These are phyloP conservation scores for Synergus laeviventris DNA, from an alignment of 2,888 invertebrate genomes.

Conservation along the genomic window DNA sequence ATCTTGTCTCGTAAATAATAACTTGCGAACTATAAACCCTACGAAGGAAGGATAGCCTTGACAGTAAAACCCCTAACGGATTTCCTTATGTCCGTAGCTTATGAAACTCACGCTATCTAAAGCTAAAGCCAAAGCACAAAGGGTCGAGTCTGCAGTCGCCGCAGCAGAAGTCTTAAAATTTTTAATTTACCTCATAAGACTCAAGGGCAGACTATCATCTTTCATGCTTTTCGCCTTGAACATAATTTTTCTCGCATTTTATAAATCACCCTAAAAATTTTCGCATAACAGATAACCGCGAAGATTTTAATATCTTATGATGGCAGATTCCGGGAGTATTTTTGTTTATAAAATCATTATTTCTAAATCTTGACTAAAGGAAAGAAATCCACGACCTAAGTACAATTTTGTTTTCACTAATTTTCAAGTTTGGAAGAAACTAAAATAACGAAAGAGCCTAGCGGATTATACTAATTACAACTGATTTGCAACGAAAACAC, in stretches of 20 bases:
- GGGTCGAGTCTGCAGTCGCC: background rate
- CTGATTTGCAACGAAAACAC: background rate
- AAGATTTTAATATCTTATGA: background rate
- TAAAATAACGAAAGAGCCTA: background rate
- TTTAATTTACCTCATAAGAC: slow-evolving; percentile 1
- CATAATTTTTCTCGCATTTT: background rate
- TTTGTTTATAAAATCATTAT: background rate
- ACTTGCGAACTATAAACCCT: slow-evolving; percentile 35
- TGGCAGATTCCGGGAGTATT: background rate
- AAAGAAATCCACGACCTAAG: background rate
- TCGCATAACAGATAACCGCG: background rate
- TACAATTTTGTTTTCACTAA: background rate
- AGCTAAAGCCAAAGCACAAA: background rate
- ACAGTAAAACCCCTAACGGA: slow-evolving; percentile 36
- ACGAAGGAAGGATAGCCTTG: slow-evolving; percentile 28
- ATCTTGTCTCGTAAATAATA: slow-evolving; percentile 39
- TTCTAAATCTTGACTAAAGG: background rate
- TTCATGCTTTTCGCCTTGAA: slow-evolving; percentile 15
- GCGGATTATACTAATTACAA: background rate
- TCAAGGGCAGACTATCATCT: slow-evolving; percentile 18
- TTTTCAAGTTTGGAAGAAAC: background rate
- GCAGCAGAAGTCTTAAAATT: background rate
- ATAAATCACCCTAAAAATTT: background rate
- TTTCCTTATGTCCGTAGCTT: slow-evolving; percentile 23
- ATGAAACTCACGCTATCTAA: background rate